phyloP scores from a whole-genome alignment of 1,140 invertebrate genomes.

The Lamellibrachia luymesi region DNA sequence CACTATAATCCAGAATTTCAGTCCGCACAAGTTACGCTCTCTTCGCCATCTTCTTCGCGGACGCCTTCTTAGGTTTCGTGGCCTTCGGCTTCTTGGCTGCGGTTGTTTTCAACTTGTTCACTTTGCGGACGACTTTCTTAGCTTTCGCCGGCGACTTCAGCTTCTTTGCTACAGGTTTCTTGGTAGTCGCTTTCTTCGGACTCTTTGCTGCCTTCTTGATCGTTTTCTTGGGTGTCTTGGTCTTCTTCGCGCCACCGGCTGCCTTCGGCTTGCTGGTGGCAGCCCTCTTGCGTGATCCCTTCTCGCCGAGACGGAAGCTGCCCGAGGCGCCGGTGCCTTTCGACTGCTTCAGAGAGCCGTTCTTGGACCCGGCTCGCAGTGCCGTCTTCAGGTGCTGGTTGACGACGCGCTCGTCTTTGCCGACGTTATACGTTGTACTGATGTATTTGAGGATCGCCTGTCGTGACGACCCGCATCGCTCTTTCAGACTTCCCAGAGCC shows the following conservation, averaged over 20 bases:
- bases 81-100: not conserved
- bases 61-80: constrained; percentile 5
- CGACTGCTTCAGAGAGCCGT: constrained; percentile 43
- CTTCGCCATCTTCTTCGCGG: not conserved
- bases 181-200: not conserved
- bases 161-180: not conserved
- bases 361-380: constrained; percentile 42
- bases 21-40: not conserved
- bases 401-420: constrained; percentile 41
- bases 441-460: constrained; percentile 55
- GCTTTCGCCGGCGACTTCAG: not conserved
- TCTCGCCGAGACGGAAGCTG: constrained; percentile 34
- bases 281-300: constrained; percentile 19
- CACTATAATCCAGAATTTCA: not conserved
- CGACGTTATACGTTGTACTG: constrained; percentile 51
- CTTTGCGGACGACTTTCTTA: not conserved
- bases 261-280: constrained; percentile 1
- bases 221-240: not conserved
- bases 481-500: constrained; percentile 27
- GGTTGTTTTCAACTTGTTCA: not conserved
- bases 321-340: constrained; percentile 42
- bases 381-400: constrained; percentile 46
- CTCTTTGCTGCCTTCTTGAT: not conserved
- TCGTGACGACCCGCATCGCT: constrained; percentile 46
- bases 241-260: not conserved